Conservation (phyloP, 2,113 vertebrate species). For the Herpailurus yagouaroundi region DNA sequence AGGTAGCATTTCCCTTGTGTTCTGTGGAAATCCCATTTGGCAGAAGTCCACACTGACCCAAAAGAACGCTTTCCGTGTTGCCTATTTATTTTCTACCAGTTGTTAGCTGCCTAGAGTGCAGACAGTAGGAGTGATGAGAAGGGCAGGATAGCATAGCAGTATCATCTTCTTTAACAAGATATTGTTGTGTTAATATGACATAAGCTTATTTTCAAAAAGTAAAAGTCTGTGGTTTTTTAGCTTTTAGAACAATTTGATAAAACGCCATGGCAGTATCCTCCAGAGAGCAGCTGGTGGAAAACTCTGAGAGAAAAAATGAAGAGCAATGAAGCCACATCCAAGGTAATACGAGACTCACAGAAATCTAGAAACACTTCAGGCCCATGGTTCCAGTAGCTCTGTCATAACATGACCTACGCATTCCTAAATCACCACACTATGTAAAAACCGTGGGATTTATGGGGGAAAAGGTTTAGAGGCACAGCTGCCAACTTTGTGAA, state of each 20-base stretch:
- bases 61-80: neutral
- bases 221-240: constrained; percentile 82
- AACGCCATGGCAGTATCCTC: constrained; percentile 88
- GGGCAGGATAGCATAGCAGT: neutral
- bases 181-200: neutral
- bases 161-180: neutral
- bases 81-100: neutral
- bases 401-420: rapidly evolving
- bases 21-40: neutral
- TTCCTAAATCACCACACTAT: neutral
- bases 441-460: neutral
- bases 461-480: neutral
- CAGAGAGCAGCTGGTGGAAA: constrained; percentile 92
- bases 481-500: neutral
- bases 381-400: neutral
- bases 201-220: constrained; percentile 40
- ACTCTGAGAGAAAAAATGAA: constrained; percentile 90
- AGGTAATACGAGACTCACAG: constrained; percentile 82
- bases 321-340: constrained; percentile 89
- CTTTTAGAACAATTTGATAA: constrained; percentile 87
- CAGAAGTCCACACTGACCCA: neutral
- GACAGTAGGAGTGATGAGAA: neutral
- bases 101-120: neutral
- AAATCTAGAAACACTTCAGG: neutral
- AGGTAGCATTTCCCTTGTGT: neutral